These are phyloP conservation scores for Corydoras maculifer DNA, from an alignment of 2,113 vertebrate genomes.

Conservation along the genomic window DNA sequence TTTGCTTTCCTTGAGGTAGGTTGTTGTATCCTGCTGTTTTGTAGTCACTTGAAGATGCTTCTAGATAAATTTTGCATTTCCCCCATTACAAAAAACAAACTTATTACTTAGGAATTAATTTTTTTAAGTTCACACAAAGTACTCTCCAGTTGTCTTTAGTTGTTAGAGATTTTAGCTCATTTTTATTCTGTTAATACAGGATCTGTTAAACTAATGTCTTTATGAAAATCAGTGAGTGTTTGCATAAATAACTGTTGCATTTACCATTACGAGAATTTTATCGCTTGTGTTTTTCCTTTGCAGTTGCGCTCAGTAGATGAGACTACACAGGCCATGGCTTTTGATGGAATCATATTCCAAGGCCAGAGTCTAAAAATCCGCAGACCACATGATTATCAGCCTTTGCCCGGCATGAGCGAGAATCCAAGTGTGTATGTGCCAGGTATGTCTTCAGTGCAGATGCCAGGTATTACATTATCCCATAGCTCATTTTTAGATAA, in stretches of 20 bases:
- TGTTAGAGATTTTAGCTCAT: no score
- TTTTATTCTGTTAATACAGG: no score
- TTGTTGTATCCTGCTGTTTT: not conserved
- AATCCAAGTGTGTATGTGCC: slow-evolving; percentile 91
- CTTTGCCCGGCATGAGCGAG: slow-evolving; percentile 89
- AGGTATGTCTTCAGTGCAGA: slow-evolving; percentile 56
- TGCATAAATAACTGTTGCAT: no score
- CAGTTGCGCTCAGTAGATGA: slow-evolving; percentile 92
- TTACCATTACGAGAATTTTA: no score
- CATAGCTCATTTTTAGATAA: slow-evolving; percentile 22
- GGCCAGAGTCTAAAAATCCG: slow-evolving; percentile 90
- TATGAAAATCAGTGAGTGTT: no score
- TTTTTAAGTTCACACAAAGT: no score
- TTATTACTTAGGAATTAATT: no score
- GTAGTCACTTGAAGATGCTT: not conserved
- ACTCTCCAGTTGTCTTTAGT: no score
- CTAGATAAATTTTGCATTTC: not conserved
- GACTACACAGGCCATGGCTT: slow-evolving; percentile 92
- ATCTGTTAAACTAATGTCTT: no score
- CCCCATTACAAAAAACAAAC: no score
- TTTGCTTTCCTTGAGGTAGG: slow-evolving; percentile 88
- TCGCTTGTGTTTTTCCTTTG: not conserved
- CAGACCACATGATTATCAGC: slow-evolving; percentile 88
- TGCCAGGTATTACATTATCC: not conserved
- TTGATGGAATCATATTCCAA: slow-evolving; percentile 92